Base-by-base conservation (phyloP, 1,140 invertebrate genomes). In the Rhagoletis zephyria region DNA sequence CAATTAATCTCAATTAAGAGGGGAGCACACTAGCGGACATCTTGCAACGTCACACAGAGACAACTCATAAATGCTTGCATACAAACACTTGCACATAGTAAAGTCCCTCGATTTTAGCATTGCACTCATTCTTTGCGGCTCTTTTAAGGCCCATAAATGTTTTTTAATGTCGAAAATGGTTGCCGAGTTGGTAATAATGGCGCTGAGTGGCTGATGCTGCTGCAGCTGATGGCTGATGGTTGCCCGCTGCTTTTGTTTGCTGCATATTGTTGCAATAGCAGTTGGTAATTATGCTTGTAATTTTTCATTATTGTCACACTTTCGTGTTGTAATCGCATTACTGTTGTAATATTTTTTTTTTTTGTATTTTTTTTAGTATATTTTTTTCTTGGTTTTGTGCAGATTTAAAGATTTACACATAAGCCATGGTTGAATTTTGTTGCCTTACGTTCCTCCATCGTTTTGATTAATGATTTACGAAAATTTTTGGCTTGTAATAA, bases 291-390 rank as follows among this genome's bases (percentile, higher is more conserved):
- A 81, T 81, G 48, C 56, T 5, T 81, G 74, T 81, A 81, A 81
- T 81, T 81, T 30, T 81, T 81, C 74, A 81, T 81, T 81, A 81
- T 81, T 81, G 74, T 81, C 74, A 81, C 74, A 81, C 74, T 56
- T 81, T 81, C 10, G 30, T 81, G 74, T 81, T 81, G 74, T 81
- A 81, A 81, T 81, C 74, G 48, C 16, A 48, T 56, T 81, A 10
- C 16, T 81, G 48, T 81, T 81, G 74, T 56, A 19, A 81, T 56
- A 30, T 81, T 63, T 63, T 63, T 63, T 63, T 63, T 12, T 63
- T 81, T 67, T 16, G 42, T 48, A 63, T 63, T 30, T 40, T 19
- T 30, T 81, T 81, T 56, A 19, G 12, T 40, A 40, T 70, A 45
- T 48, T 48, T 48, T 45, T 4, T 70, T 45, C 4, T 70, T 70